Percentiles rank a stretch among this genome's conserved stretches.
phyloP scores from a whole-genome alignment of 2,888 invertebrate genomes.

The Euspilapteryx auroguttella region DNA sequence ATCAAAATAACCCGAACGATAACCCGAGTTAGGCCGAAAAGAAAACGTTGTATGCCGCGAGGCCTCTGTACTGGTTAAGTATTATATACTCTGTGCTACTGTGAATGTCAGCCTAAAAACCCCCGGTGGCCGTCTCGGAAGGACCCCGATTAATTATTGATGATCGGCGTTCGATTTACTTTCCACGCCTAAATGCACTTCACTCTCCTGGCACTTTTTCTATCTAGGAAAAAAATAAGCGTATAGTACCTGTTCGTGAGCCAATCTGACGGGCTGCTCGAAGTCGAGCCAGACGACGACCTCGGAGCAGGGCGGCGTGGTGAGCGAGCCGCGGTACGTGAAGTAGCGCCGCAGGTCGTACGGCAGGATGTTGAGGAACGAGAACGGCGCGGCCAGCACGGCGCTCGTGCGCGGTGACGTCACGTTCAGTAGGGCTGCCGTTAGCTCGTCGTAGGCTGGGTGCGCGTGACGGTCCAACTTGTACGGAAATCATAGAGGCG shows the following conservation, averaged over 20 bases:
- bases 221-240: no score
- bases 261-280: conserved; percentile 68
- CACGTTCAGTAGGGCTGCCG: conserved; percentile 55
- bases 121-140: no score
- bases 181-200: no score
- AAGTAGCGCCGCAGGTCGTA: conserved; percentile 67
- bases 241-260: conserved; percentile 72
- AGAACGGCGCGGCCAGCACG: conserved; percentile 46
- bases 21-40: no score
- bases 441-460: conserved; percentile 62
- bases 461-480: conserved; percentile 52
- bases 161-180: no score
- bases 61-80: no score
- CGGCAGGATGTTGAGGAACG: conserved; percentile 57
- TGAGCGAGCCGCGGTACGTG: conserved; percentile 83
- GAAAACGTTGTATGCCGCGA: no score
- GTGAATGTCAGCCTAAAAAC: no score
- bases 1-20: no score
- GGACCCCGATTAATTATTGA: no score
- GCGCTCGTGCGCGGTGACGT: conserved; percentile 52
- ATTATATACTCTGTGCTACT: no score
- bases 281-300: conserved; percentile 88
- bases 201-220: no score
- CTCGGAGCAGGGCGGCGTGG: conserved; percentile 85
- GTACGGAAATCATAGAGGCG: conserved; percentile 7